Evolutionary conservation across 2,113 vertebrate species (phyloP).

Genomic region (Brienomyrus brachyistius): DNA sequence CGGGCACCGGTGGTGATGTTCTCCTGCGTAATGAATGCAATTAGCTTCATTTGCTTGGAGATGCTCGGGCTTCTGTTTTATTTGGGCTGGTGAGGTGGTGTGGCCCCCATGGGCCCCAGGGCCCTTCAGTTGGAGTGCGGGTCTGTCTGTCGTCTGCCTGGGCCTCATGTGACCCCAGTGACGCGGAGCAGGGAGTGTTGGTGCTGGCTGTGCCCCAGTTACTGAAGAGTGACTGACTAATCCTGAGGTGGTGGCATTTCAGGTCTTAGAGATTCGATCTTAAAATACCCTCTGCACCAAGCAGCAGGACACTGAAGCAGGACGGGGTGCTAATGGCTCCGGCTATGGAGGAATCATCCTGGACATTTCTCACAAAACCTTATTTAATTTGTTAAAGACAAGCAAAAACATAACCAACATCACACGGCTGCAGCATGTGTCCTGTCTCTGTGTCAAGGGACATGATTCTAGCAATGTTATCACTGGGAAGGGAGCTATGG

Average conservation of each 20-base stretch:
- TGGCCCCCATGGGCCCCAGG: neutral
- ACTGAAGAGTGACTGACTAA: neutral
- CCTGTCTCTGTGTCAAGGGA: neutral
- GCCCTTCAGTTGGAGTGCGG: neutral
- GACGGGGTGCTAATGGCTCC: neutral
- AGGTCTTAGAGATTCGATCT: neutral
- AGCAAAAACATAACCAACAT: neutral
- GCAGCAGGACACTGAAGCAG: neutral
- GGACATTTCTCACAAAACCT: neutral
- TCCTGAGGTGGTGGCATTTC: neutral
- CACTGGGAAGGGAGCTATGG: neutral
- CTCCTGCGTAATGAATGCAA: slow-evolving; percentile 26
- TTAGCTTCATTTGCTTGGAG: slow-evolving; percentile 32
- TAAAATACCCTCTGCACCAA: neutral
- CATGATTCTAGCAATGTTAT: neutral
- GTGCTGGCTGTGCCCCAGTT: neutral
- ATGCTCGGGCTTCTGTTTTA: slow-evolving; percentile 11
- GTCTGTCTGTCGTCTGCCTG: neutral
- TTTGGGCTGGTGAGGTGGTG: neutral
- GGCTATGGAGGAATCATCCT: neutral
- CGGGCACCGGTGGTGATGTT: slow-evolving; percentile 16
- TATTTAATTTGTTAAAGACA: neutral
- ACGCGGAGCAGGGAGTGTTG: neutral
- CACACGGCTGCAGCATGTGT: neutral
- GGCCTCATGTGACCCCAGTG: neutral